Evolutionary conservation across 2,113 vertebrate species (phyloP), one percentile per base, ranked within the genome.

Genomic region (Caretta caretta): DNA sequence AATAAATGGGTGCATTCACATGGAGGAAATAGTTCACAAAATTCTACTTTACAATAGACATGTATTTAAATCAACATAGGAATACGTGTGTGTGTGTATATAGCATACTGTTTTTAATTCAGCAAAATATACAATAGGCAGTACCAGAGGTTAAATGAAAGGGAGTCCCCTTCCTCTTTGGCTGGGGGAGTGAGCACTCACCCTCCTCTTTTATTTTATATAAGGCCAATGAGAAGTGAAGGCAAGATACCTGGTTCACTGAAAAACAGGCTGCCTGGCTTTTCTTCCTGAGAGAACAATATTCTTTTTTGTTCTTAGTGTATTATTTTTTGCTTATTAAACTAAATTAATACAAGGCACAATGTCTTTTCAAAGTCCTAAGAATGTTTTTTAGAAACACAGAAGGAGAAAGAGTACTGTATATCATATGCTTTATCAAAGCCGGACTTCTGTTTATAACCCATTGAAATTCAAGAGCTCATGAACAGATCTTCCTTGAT

Each of bases 41-140:
- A n/a, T 8, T 22, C 27, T 3, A 1, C 3, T 5, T 10, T 56
- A 11, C 1, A 27, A 76, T 90, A 54, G 83, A 81, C 5, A 20
- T 6, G 0, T 80, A 87, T 87, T 91, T 84, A 75, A 87, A 56
- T 51, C 46, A 50, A 49, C 82, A 4, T 11, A 31, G 89, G 17
- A 54, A 46, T 83, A 85, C 78, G 0, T 90, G 65, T 2, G 3
- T 5, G 42, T 42, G 42, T 38, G 69, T 3, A 11, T 4, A 29
- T 0, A 54, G 10, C 0, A 2, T 72, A 79, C 51, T 79, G 91
- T 84, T 84, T 76, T n/a, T 88, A 27, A 72, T 3, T 0, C 20
- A 76, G 54, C 86, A 54, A 38, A 31, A 1, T 16, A 10, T 42
- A 48, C 38, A 42, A 1, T 80, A 83, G 25, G 31, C 4, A 46